Evolutionary conservation across 2,113 vertebrate species (phyloP), one percentile per base, ranked within the genome.

Genomic region (Alethe diademata): DNA sequence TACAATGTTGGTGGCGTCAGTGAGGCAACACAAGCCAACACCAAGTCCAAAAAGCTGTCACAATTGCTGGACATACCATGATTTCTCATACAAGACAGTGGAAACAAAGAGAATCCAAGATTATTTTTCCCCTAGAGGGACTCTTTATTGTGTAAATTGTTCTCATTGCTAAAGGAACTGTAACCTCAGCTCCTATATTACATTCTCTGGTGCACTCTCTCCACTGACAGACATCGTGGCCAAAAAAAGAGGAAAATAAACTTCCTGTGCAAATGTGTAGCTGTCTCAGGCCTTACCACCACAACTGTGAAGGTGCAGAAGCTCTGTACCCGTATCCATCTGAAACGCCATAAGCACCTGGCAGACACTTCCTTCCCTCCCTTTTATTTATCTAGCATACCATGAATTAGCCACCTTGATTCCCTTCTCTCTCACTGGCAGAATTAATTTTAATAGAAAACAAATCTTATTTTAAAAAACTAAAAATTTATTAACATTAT

Each of bases 41-140:
- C 5, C 36, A 80, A 82, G 13, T 24, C 51, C 47, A 42, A 85
- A 62, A 38, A 38, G 25, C 7, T 45, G 33, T 14, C n/a, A 42
- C 24, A 58, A 40, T 0, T 65, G 36, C 56, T 78, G 18, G 24
- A 81, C 18, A 76, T 7, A 9, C 8, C 43, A 58, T 1, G 0
- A 26, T 42, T 85, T 50, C 43, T 61, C 64, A 65, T 26, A 45
- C 23, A 79, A 71, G 19, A 64, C 9, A 50, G 19, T 23, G 18
- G 15, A 75, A 89, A 86, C 11, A 47, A 42, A 33, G 38, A 53
- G 25, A 82, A 58, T 1, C 3, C 20, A 83, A 67, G 26, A 69
- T 7, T 38, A 29, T 29, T 88, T 90, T 67, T 11, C 76, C 48
- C 35, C n/a, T 36, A 33, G 4, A 79, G 38, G 13, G 20, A n/a